Conservation (phyloP, 1,140 invertebrate species). For the Asobara japonica region DNA sequence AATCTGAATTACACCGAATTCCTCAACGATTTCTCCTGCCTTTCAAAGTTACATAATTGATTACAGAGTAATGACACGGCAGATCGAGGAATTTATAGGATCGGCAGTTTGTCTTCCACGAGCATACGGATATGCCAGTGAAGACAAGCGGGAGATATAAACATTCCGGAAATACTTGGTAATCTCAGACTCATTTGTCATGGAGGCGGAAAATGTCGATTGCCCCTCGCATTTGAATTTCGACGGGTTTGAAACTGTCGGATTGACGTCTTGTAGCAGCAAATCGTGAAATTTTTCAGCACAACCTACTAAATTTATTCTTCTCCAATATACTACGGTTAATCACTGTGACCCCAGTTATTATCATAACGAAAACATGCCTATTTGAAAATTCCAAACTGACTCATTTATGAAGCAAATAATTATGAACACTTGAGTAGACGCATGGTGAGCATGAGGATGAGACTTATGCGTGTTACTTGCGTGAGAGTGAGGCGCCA, state of each 20-base stretch:
- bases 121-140: neutral
- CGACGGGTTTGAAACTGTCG: neutral
- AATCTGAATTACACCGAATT: neutral
- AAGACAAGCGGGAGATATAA: neutral
- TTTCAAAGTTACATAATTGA: neutral
- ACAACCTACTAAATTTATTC: too few species aligned
- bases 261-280: neutral
- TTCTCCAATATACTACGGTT: too few species aligned
- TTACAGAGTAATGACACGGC: neutral
- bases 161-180: neutral
- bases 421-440: too few species aligned
- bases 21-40: neutral
- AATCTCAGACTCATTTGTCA: neutral
- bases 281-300: too few species aligned
- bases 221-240: neutral
- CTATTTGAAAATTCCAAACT: too few species aligned
- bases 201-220: neutral
- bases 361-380: too few species aligned
- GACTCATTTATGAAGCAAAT: too few species aligned
- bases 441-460: too few species aligned
- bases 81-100: neutral
- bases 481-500: too few species aligned
- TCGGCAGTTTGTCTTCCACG: neutral
- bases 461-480: too few species aligned
- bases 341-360: too few species aligned